These are phyloP conservation scores for Pseudomugil gertrudae DNA, from an alignment of 2,797 vertebrate species.

Conservation along the genomic window DNA sequence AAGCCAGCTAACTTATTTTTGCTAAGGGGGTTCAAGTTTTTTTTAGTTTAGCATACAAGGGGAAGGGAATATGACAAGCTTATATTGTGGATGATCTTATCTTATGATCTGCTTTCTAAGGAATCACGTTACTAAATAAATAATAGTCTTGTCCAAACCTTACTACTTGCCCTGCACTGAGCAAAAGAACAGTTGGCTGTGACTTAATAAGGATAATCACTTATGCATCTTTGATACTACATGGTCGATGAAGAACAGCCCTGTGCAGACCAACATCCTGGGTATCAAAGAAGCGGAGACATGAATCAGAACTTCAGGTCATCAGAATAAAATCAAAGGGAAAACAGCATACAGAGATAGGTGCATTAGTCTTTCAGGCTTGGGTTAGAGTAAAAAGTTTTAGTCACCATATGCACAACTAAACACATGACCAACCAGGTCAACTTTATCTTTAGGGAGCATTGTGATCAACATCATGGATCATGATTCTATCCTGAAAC, in stretches of 20 bases:
- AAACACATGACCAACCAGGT: background rate
- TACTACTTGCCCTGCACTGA: background rate
- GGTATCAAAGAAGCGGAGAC: background rate
- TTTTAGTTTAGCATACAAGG: constrained; percentile 15
- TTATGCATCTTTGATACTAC: background rate
- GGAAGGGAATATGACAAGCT: background rate
- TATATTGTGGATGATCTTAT: background rate
- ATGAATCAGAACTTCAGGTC: background rate
- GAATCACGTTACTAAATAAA: background rate
- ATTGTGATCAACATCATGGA: background rate
- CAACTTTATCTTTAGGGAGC: background rate
- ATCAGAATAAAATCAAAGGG: background rate
- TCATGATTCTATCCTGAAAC: background rate
- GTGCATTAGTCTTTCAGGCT: background rate
- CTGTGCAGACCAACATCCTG: background rate
- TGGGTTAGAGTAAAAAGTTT: background rate
- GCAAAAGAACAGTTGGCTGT: constrained; percentile 2
- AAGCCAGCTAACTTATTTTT: constrained; percentile 29
- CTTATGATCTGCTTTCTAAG: background rate
- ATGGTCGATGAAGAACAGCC: background rate
- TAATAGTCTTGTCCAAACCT: background rate
- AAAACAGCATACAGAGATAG: background rate
- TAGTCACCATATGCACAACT: background rate
- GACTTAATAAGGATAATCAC: constrained; percentile 7
- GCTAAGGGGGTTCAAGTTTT: constrained; percentile 22